Conservation (phyloP, 2,113 vertebrate genomes). For the Pseudorectes ferrugineus region DNA sequence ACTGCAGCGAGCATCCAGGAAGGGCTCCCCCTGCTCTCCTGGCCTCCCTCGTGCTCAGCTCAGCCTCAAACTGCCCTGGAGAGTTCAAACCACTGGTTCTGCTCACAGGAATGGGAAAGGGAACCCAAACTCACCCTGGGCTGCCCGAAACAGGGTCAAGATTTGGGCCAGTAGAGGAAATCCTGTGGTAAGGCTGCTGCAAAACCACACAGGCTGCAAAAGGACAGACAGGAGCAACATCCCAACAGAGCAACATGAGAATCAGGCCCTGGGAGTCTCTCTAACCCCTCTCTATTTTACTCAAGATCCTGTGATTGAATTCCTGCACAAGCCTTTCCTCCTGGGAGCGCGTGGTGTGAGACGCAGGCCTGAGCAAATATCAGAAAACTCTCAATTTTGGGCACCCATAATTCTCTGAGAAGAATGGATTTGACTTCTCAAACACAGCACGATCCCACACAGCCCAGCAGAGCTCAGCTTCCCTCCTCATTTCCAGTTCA, state of each 20-base stretch:
- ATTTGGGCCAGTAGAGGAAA: not conserved
- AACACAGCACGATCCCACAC: not conserved
- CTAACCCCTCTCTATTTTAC: rapidly evolving
- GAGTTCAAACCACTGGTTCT: not conserved
- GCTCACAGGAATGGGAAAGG: not conserved
- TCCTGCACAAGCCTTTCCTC: not conserved
- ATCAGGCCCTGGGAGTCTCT: rapidly evolving
- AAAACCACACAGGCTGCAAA: not conserved
- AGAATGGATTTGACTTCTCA: slow-evolving; percentile 57
- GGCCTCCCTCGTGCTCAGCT: not conserved
- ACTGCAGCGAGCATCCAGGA: not conserved
- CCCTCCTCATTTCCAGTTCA: not conserved
- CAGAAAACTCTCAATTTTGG: slow-evolving; percentile 35
- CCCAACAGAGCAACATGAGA: rapidly evolving
- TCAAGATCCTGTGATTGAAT: not conserved
- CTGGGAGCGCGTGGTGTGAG: not conserved
- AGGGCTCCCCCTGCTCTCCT: not conserved
- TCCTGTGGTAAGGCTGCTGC: rapidly evolving
- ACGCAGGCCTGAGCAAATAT: slow-evolving; percentile 54
- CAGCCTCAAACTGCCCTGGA: not conserved
- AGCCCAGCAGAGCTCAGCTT: not conserved
- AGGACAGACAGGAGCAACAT: not conserved
- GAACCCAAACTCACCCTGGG: rapidly evolving
- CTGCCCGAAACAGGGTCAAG: not conserved
- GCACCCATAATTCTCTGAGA: slow-evolving; percentile 31